Percentiles rank a stretch among this genome's conserved stretches.
Evolutionary conservation across 2,113 vertebrate species (phyloP).

Genomic region (Sporophila hypoxantha): DNA sequence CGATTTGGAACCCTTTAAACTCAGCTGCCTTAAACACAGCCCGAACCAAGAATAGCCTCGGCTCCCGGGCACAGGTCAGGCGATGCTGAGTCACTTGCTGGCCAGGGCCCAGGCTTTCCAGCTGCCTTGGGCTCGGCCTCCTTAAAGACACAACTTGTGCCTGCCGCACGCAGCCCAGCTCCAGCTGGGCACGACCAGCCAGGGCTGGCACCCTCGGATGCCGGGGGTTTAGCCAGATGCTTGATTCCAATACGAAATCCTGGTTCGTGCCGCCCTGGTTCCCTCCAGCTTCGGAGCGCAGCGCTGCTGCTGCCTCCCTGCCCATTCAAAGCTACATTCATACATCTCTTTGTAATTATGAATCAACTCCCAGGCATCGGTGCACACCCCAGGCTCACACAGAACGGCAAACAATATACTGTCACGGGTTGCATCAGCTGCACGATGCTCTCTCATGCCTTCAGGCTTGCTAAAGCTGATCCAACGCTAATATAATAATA

Average conservation of each 20-base stretch:
- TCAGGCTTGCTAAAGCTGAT: slow-evolving; percentile 25
- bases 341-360: background rate
- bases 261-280: background rate
- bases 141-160: background rate
- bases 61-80: slow-evolving; percentile 16
- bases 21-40: background rate
- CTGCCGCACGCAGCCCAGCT: background rate
- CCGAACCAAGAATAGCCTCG: slow-evolving; percentile 8
- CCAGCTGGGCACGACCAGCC: rapidly evolving
- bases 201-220: background rate
- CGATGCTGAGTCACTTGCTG: slow-evolving; percentile 50
- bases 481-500: slow-evolving; percentile 23
- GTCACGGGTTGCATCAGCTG: slow-evolving; percentile 31
- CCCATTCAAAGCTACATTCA: background rate
- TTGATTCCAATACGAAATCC: background rate
- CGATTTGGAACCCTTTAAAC: background rate
- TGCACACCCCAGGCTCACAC: background rate
- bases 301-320: background rate
- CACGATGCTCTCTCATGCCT: slow-evolving; percentile 10
- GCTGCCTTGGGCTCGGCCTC: background rate
- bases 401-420: background rate
- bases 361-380: background rate
- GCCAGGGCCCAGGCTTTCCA: background rate
- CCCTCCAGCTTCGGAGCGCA: background rate
- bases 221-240: background rate